Evolutionary conservation across 2,113 vertebrate genomes (phyloP).

Genomic region (Myotis lucifugus): DNA sequence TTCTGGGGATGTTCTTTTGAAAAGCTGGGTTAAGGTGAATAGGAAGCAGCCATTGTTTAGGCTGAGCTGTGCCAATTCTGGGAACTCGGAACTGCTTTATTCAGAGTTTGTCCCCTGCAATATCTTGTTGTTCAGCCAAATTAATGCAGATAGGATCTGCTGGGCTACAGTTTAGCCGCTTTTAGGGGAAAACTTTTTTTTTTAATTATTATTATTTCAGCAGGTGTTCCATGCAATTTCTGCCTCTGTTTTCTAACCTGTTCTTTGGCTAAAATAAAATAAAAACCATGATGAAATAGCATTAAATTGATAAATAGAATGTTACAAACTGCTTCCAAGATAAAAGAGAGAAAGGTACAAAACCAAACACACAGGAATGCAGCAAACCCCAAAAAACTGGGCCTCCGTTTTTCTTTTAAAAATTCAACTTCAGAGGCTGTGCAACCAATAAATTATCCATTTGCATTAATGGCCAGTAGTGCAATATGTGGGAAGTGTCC

Average conservation of each 20-base stretch:
- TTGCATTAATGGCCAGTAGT: slow-evolving; percentile 79
- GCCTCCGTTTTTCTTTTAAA: slow-evolving; percentile 64
- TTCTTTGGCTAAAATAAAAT: slow-evolving; percentile 56
- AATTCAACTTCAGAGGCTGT: slow-evolving; percentile 75
- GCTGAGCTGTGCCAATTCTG: slow-evolving; percentile 85
- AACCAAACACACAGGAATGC: slow-evolving; percentile 70
- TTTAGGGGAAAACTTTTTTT: slow-evolving; percentile 73
- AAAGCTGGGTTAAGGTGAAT: slow-evolving; percentile 87
- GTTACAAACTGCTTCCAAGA: slow-evolving; percentile 69
- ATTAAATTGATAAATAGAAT: slow-evolving; percentile 76
- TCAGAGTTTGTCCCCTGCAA: slow-evolving; percentile 82
- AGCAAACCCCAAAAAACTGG: slow-evolving; percentile 34
- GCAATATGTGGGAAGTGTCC: slow-evolving; percentile 70
- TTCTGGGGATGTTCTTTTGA: slow-evolving; percentile 88
- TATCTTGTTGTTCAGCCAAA: slow-evolving; percentile 84
- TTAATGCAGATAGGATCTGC: slow-evolving; percentile 85
- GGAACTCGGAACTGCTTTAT: slow-evolving; percentile 81
- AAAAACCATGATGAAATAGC: slow-evolving; percentile 49
- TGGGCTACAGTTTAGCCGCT: slow-evolving; percentile 73
- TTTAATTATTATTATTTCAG: slow-evolving; percentile 75
- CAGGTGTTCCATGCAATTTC: slow-evolving; percentile 79
- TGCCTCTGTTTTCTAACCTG: slow-evolving; percentile 76
- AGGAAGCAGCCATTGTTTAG: slow-evolving; percentile 88
- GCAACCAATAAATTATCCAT: slow-evolving; percentile 77
- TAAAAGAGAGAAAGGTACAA: slow-evolving; percentile 66